These are phyloP conservation scores for Rhinichthys osculus DNA, from an alignment of 2,797 vertebrate species.

Conservation along the genomic window DNA sequence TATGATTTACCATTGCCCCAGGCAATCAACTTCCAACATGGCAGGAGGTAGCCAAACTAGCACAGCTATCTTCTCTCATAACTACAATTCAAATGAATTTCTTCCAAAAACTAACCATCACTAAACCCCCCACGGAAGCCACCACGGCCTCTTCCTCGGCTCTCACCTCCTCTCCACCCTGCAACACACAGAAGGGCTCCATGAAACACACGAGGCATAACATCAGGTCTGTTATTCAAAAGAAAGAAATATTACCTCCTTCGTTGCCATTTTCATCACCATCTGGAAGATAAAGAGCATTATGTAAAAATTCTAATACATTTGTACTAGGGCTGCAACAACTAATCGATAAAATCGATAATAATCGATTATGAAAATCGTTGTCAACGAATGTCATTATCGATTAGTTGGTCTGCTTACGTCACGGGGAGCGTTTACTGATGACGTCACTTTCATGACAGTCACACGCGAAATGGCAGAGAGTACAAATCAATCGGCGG, in stretches of 20 bases:
- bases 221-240: not conserved
- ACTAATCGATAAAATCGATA: no score
- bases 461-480: no score
- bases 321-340: no score
- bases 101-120: conserved; percentile 59
- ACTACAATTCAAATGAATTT: not conserved
- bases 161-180: conserved; percentile 51
- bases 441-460: no score
- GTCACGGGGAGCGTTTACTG: no score
- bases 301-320: not conserved
- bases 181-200: not conserved
- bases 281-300: not conserved
- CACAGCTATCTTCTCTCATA: not conserved
- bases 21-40: not conserved
- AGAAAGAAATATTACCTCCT: not conserved
- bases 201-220: not conserved
- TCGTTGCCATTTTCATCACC: conserved; percentile 44
- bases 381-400: no score
- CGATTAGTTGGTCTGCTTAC: no score
- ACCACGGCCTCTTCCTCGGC: conserved; percentile 62
- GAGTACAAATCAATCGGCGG: no score
- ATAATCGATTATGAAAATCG: no score
- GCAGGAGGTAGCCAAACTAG: no score
- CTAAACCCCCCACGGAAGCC: conserved; percentile 64
- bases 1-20: not conserved